These are phyloP conservation scores for Nephrotoma guestfalica DNA, from an alignment of 2,888 invertebrate genomes.

Conservation along the genomic window DNA sequence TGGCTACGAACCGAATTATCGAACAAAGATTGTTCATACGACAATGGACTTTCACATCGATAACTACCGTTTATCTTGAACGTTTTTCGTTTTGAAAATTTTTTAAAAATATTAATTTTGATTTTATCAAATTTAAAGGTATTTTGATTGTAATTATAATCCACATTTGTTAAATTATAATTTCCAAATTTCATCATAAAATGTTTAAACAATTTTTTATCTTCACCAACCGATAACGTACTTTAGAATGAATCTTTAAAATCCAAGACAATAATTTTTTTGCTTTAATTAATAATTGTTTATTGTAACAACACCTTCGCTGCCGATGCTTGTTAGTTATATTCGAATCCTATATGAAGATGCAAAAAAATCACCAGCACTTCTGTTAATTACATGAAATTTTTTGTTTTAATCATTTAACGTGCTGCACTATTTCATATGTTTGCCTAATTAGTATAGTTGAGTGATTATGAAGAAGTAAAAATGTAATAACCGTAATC, in stretches of 20 bases:
- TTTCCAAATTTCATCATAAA: constrained; percentile 28
- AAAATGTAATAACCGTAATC: not conserved
- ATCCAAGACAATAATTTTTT: no score
- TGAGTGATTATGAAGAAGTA: not conserved
- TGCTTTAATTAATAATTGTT: no score
- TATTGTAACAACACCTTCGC: not conserved
- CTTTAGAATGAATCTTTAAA: not conserved
- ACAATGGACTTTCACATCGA: constrained; percentile 25
- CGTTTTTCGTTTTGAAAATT: not conserved
- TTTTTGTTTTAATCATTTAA: not conserved
- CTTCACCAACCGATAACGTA: not conserved
- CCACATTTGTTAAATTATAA: constrained; percentile 25
- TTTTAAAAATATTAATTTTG: not conserved
- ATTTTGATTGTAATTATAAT: not conserved
- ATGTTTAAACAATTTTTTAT: not conserved
- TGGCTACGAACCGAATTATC: constrained; percentile 13
- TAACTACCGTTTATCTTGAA: not conserved
- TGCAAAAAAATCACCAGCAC: not conserved
- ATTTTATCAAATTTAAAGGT: not conserved
- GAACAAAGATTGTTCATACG: constrained; percentile 28
- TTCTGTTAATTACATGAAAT: not conserved
- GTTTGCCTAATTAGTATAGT: not conserved
- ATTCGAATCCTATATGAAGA: not conserved
- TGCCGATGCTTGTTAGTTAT: not conserved
- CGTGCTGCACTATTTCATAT: not conserved